Conservation (phyloP, 2,113 vertebrate species). For the Artemisiospiza belli region DNA sequence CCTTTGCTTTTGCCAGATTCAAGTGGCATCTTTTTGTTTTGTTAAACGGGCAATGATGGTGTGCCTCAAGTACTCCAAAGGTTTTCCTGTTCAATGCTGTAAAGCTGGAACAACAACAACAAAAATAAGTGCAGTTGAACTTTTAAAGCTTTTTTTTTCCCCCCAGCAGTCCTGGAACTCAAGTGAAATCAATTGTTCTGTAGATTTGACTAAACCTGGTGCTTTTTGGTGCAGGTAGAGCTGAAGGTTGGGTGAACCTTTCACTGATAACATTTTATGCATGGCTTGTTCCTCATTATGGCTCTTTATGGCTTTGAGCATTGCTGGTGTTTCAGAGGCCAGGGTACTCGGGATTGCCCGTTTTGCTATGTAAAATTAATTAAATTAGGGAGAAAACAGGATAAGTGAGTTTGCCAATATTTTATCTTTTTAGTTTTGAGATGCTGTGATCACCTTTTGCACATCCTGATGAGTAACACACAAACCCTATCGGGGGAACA, state of each 20-base stretch:
- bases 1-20: neutral
- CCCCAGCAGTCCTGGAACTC: neutral
- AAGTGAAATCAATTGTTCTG: neutral
- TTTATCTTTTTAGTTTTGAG: neutral
- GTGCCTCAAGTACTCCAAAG: neutral
- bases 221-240: neutral
- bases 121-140: neutral
- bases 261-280: neutral
- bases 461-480: accelerated
- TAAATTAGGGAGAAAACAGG: neutral
- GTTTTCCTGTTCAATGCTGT: neutral
- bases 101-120: neutral
- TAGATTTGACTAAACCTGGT: neutral
- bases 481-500: neutral
- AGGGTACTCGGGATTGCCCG: neutral
- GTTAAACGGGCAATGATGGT: neutral
- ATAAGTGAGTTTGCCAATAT: neutral
- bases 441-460: neutral
- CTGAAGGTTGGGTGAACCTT: neutral
- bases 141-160: neutral
- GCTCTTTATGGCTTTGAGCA: neutral
- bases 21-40: conserved; percentile 10
- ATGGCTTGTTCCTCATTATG: neutral
- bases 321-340: neutral
- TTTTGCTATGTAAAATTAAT: neutral